Base-by-base conservation (phyloP, 2,888 invertebrate genomes). In the Andrena marginata region DNA sequence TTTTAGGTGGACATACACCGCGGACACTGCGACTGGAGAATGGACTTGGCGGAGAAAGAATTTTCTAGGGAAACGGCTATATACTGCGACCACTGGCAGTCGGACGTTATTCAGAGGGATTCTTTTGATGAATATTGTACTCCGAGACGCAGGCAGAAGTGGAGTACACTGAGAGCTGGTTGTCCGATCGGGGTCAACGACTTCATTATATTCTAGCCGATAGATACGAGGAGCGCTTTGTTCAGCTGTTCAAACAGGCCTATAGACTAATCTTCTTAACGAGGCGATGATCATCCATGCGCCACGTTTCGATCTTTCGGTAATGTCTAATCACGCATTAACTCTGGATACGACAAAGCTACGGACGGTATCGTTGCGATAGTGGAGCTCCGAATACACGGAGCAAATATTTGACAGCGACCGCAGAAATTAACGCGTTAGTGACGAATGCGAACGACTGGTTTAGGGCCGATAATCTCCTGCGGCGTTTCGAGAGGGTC, bases 191-290 rank as follows among this genome's bases (percentile, higher is more conserved):
- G 16, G 60, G 63, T 60, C 29, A 49, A 84, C 75, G 71, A 79
- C 77, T 80, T 80, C 7, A 80, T 86, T 70, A 77, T 71, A 70
- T 63, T 8, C 20, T 10, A 56, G 26, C 60, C 33, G 77, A 85
- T 56, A 67, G 56, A 70, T 62, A 64, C 23, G 7, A 48, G 20
- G 73, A 65, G 63, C 42, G 48, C 35, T 84, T 77, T 67, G 54
- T 78, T 78, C 77, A 80, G 72, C 78, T 71, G 79, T 56, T 10
- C 33, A 75, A 77, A 81, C 60, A 63, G 65, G 8, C 42, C 48
- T 8, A 33, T 16, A 23, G 71, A 29, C 63, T 78, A 80, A 71
- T 65, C 71, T 77, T 13, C 64, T 84, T 79, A 77, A 72, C 78
- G 48, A 20, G 31, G 29, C 26, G 69, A 51, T 76, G 71, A 77